phyloP scores from a whole-genome alignment of 2,113 vertebrate genomes.

The Athene cunicularia region DNA sequence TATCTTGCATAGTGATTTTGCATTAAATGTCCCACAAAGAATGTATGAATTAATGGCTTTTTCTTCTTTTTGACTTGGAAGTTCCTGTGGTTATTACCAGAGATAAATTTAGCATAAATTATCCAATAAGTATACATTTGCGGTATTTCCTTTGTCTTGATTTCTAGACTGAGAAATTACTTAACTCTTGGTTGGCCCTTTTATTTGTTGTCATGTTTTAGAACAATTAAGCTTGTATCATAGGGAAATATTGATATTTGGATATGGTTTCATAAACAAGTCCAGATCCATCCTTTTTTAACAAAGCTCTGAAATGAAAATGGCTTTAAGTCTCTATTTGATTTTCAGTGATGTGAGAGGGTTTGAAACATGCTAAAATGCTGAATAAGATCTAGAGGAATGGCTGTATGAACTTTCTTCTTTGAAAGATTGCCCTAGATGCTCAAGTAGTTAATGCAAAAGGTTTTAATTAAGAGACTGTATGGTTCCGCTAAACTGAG shows the following conservation, averaged over 20 bases:
- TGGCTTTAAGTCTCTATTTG: neutral
- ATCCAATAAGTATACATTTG: neutral
- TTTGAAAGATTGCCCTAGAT: neutral
- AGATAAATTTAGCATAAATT: neutral
- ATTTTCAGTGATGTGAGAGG: neutral
- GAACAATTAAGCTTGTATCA: neutral
- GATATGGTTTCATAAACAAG: neutral
- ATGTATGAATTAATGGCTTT: neutral
- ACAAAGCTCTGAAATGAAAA: neutral
- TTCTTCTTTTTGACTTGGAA: neutral
- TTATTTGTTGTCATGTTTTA: neutral
- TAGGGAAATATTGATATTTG: neutral
- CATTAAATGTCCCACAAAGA: neutral
- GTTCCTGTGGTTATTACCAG: slow-evolving; percentile 3
- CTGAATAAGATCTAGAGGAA: neutral
- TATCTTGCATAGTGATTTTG: neutral
- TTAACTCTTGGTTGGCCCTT: neutral
- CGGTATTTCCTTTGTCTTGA: neutral
- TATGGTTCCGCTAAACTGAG: slow-evolving; percentile 39
- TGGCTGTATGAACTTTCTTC: neutral
- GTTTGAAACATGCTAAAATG: neutral
- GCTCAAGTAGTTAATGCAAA: slow-evolving; percentile 34
- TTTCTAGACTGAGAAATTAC: neutral
- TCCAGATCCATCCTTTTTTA: neutral
- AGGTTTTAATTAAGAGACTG: slow-evolving; percentile 64